A percentile compares a stretch with the other conserved stretches of the same genome.
These are phyloP conservation scores for Nesometra sesokonis DNA, from an alignment of 35 echinoderm and acorn worm genomes.

Conservation along the genomic window DNA sequence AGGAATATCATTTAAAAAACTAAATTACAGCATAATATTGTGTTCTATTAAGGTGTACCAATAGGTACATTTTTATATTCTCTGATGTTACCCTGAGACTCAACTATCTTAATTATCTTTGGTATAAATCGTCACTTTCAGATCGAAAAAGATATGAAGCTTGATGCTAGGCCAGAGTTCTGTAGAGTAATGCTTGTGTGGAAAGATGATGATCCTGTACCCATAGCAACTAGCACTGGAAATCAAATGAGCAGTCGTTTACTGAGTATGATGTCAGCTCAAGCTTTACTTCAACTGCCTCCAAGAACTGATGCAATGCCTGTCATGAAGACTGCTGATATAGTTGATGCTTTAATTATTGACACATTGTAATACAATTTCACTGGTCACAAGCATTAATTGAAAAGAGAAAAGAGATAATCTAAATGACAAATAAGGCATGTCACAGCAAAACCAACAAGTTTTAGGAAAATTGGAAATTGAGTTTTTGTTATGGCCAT, in stretches of 20 bases:
- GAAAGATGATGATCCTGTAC: constrained; percentile 39
- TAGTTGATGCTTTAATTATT: constrained; percentile 59
- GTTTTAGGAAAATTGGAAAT: too few relatives aligned
- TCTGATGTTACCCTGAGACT: neutral
- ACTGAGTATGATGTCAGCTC: constrained; percentile 75
- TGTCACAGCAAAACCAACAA: too few relatives aligned
- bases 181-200: constrained; percentile 52
- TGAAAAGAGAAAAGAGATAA: too few relatives aligned
- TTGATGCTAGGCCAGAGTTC: constrained; percentile 85
- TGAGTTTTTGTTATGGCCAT: too few relatives aligned
- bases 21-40: neutral
- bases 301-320: constrained; percentile 20
- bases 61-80: neutral
- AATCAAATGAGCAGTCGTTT: constrained; percentile 90
- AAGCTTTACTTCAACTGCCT: constrained; percentile 61
- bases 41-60: neutral
- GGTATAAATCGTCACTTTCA: constrained; percentile 3
- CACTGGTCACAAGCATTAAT: too few relatives aligned
- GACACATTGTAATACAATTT: constrained; percentile 7
- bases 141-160: constrained; percentile 47
- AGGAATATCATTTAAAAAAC: neutral
- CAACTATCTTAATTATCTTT: neutral
- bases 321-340: constrained; percentile 14
- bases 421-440: too few relatives aligned
- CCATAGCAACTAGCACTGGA: constrained; percentile 66